These are phyloP conservation scores for Moxostoma hubbsi DNA, from an alignment of 2,797 vertebrate species.

Conservation along the genomic window DNA sequence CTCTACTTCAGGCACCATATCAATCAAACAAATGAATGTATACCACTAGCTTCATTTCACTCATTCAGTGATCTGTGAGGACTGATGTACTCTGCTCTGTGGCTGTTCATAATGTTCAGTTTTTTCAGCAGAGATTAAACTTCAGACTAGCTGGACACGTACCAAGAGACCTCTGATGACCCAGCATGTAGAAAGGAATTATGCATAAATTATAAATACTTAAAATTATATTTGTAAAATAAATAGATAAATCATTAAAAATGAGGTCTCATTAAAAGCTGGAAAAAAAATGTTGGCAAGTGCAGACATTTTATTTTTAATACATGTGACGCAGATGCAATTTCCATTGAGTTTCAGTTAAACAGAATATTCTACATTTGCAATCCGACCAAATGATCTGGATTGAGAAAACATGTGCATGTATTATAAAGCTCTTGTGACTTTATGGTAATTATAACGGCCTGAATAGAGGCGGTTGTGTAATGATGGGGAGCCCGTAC, in stretches of 20 bases:
- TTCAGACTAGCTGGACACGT: neutral
- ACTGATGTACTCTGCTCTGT: neutral
- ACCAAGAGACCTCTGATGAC: neutral
- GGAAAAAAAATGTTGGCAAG: too few species aligned
- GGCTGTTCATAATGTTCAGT: neutral
- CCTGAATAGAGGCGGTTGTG: too few species aligned
- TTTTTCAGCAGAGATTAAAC: neutral
- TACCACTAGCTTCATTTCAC: slow-evolving; percentile 13
- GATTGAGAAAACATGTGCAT: too few species aligned
- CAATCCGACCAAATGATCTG: too few species aligned
- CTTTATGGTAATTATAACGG: too few species aligned
- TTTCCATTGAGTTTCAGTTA: too few species aligned
- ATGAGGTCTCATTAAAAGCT: too few species aligned
- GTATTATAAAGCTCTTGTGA: too few species aligned
- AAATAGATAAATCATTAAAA: neutral
- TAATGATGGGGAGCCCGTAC: too few species aligned
- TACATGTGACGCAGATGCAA: too few species aligned
- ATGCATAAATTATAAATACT: neutral
- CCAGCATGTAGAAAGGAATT: neutral
- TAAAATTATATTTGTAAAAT: neutral
- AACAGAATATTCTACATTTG: too few species aligned
- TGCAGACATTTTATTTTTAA: too few species aligned
- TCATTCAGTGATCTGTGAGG: slow-evolving; percentile 6
- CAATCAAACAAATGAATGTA: slow-evolving; percentile 35
- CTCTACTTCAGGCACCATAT: slow-evolving; percentile 19